Evolutionary conservation across 2,113 vertebrate species (phyloP).

Genomic region (Brachyhypopomus occidentalis): DNA sequence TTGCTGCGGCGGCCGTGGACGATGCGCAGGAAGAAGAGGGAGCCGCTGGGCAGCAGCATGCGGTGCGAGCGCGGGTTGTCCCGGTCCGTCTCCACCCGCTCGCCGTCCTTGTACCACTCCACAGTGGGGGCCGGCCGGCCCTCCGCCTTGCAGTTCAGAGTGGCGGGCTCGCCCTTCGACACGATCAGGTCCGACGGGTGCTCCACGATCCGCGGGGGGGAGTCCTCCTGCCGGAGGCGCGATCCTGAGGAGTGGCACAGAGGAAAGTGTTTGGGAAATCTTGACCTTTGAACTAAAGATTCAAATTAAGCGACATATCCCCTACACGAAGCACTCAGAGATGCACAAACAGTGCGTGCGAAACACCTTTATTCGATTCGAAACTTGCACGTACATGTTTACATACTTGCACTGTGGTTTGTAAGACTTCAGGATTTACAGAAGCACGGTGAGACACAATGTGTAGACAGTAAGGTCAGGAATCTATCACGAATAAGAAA

Average conservation of each 20-base stretch:
- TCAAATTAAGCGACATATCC: not conserved
- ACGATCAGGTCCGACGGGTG: constrained; percentile 86
- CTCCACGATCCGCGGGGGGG: constrained; percentile 91
- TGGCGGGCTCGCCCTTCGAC: too few relatives aligned
- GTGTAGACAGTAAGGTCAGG: not conserved
- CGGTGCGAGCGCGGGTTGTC: constrained; percentile 92
- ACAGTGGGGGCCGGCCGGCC: constrained; percentile 89
- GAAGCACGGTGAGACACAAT: not conserved
- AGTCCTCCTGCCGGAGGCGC: constrained; percentile 95
- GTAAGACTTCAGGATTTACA: not conserved
- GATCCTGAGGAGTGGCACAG: constrained; percentile 76
- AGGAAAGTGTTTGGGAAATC: not conserved
- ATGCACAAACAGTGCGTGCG: not conserved
- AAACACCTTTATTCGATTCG: too few relatives aligned
- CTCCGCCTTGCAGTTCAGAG: constrained; percentile 75
- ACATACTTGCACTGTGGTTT: not conserved
- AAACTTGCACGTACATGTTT: not conserved
- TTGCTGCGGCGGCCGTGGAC: constrained; percentile 95
- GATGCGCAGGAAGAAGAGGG: constrained; percentile 96
- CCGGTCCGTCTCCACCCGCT: constrained; percentile 91
- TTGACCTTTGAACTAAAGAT: not conserved
- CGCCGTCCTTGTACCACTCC: constrained; percentile 96
- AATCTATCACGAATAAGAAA: constrained; percentile 4
- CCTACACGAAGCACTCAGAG: not conserved
- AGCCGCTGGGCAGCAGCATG: constrained; percentile 90